Base-by-base conservation (phyloP, 2,113 vertebrate species). In the Pica pica region DNA sequence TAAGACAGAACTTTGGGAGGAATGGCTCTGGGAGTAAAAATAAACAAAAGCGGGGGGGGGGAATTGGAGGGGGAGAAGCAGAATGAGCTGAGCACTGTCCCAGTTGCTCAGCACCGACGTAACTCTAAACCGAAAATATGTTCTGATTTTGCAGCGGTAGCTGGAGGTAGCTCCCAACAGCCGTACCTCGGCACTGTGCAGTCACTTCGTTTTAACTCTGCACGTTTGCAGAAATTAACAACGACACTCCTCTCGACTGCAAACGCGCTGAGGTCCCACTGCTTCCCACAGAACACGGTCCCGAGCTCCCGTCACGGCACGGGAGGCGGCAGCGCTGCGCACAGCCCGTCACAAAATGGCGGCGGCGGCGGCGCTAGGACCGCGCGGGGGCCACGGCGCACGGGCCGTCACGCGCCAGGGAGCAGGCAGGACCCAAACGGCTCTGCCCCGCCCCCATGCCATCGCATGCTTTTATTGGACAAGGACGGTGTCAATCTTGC, bases 271-370 rank as follows among this genome's bases (percentile, higher is more conserved):
- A 3, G 11, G 6, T 2, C 10, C 2, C 9, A 1, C 2, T 0
- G 1, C 9, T 3, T 2, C 69, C 39, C 31, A 2, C 24, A 4
- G 3, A 3, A 8, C 20, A 13, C 3, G 2, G 2, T 0, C 24
- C 39, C 24, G 2, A 3, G 26, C 10, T 3, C 7, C 8, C 16
- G 5, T 1, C 42, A 3, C 11, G 0, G 3, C 23, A 0, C 2
- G 11, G 26, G 1, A 5, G 1, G 22, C 11, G 1, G 0, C 0
- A 46, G 2, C 0, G 0, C 14, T 18, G 2, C 2, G 1, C 1
- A 4, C 0, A 2, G 6, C 11, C 3, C 1, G 1, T 2, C 59
- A 27, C 63, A 65, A 61, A 13, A 71, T 39, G 88, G 87, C 71
- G 50, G 18, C 15, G 50, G 18, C 15, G 4, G 18, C 42, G 67